Evolutionary conservation across 2,113 vertebrate genomes (phyloP).

Genomic region (Romanogobio albipinnatus): DNA sequence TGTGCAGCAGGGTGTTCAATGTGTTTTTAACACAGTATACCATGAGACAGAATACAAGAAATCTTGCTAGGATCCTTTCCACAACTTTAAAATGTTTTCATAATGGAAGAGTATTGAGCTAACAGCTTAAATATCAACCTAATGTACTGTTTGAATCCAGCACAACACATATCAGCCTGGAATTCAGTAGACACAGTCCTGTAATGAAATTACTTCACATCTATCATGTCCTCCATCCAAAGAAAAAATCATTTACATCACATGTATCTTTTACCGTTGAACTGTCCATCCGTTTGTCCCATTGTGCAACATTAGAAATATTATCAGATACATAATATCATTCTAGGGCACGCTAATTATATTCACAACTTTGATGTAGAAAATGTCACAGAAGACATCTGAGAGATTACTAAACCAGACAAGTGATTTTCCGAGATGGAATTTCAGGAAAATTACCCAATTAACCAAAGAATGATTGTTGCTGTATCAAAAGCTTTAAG

Average conservation of each 20-base stretch:
- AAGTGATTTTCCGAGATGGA: not conserved
- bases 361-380: not conserved
- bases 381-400: not conserved
- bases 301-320: not conserved
- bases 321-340: not conserved
- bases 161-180: constrained; percentile 6
- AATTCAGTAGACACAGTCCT: constrained; percentile 7
- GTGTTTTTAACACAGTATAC: not conserved
- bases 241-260: not conserved
- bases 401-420: not conserved
- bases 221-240: constrained; percentile 9
- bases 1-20: not conserved
- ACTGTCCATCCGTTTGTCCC: not conserved
- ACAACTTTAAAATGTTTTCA: constrained; percentile 33
- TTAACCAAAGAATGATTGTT: not conserved
- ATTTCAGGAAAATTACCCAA: not conserved
- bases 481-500: not conserved
- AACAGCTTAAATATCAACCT: constrained; percentile 10
- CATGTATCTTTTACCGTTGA: constrained; percentile 11
- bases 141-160: constrained; percentile 23
- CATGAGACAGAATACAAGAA: not conserved
- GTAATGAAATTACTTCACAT: constrained; percentile 10
- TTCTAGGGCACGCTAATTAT: not conserved
- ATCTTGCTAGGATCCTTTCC: not conserved
- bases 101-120: constrained; percentile 28